Evolutionary conservation across 2,888 invertebrate species (phyloP).

Genomic region (Antheraea yamamai): DNA sequence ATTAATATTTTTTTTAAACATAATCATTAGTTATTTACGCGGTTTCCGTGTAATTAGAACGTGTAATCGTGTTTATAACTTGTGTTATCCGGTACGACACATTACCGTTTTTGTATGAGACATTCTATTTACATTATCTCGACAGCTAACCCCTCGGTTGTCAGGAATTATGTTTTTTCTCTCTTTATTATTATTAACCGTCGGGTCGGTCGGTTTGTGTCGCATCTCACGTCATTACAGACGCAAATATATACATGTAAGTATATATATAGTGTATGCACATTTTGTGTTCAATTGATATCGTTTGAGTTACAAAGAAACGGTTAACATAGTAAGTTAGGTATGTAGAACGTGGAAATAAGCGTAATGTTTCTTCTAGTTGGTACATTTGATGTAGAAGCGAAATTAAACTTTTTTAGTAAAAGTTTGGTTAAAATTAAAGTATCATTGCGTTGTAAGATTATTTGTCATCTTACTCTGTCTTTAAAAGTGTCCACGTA

Average conservation of each 20-base stretch:
- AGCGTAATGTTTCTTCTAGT: not conserved
- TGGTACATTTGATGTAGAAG: not conserved
- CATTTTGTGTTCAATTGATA: constrained; percentile 4
- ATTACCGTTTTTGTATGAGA: not conserved
- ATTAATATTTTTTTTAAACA: constrained; percentile 22
- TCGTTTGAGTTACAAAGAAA: not conserved
- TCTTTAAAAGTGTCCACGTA: no score
- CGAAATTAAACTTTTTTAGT: not conserved
- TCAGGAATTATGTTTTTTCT: constrained; percentile 49
- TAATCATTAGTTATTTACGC: not conserved
- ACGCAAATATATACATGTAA: constrained; percentile 26
- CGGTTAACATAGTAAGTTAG: not conserved
- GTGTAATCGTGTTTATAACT: not conserved
- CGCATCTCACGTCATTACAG: constrained; percentile 27
- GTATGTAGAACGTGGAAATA: not conserved
- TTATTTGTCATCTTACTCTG: no score
- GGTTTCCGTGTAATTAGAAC: not conserved
- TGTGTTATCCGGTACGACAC: not conserved
- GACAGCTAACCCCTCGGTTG: constrained; percentile 71
- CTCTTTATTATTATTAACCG: constrained; percentile 69
- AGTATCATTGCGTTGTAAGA: not conserved
- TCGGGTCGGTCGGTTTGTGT: constrained; percentile 14
- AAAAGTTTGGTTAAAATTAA: not conserved
- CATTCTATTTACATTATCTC: constrained; percentile 42
- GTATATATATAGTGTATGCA: constrained; percentile 25